Percentiles rank a stretch among this genome's conserved stretches.
Evolutionary conservation across 2,888 invertebrate species (phyloP).

Genomic region (Polydrusus cervinus): DNA sequence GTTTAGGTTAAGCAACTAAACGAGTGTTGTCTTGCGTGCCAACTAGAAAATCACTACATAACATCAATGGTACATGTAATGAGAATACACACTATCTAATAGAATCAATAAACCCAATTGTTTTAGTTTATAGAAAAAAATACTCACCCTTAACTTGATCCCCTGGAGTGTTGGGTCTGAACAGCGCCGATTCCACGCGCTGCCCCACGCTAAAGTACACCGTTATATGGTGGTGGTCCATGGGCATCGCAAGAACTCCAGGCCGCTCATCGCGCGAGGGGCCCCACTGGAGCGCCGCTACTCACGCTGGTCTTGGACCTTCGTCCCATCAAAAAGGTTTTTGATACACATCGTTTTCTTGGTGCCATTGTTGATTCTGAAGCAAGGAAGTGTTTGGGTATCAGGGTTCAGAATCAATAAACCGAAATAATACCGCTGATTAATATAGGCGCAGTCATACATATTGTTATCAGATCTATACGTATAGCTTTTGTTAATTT

Average conservation of each 20-base stretch:
- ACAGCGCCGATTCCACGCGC: slow-evolving; percentile 70
- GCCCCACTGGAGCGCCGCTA: slow-evolving; percentile 63
- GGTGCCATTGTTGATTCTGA: slow-evolving; percentile 3
- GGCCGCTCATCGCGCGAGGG: slow-evolving; percentile 75
- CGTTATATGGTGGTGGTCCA: slow-evolving; percentile 73
- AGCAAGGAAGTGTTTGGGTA: not conserved
- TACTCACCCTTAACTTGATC: slow-evolving; percentile 70
- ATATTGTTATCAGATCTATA: too few species aligned
- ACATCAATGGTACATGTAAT: too few species aligned
- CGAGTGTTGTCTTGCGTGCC: too few species aligned
- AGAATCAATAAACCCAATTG: too few species aligned
- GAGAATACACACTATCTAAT: too few species aligned
- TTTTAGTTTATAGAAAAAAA: not conserved
- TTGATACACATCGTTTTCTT: not conserved
- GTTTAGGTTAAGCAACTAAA: too few species aligned
- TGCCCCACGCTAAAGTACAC: slow-evolving; percentile 71
- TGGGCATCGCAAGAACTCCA: slow-evolving; percentile 70
- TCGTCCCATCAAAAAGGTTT: not conserved
- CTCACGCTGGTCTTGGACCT: slow-evolving; percentile 31
- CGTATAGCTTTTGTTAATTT: too few species aligned
- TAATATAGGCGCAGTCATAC: too few species aligned
- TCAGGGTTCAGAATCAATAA: too few species aligned
- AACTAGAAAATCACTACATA: too few species aligned
- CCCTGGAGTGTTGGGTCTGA: slow-evolving; percentile 68
- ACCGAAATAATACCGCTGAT: too few species aligned